Percentiles rank a stretch among this genome's conserved stretches.
These are phyloP conservation scores for Thoracochromis brauschi DNA, from an alignment of 2,113 vertebrate species.

Conservation along the genomic window DNA sequence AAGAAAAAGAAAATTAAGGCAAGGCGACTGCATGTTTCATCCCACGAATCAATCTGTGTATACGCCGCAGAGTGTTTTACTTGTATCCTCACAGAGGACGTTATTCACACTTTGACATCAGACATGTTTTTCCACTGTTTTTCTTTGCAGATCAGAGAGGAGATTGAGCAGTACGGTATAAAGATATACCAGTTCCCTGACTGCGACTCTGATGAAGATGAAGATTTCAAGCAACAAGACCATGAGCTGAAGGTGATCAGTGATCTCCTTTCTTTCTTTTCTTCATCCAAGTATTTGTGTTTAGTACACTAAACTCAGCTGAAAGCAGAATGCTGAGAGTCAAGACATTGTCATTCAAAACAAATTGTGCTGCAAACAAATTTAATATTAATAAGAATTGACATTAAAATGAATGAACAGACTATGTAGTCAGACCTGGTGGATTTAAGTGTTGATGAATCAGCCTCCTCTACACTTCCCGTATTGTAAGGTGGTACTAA, in stretches of 20 bases:
- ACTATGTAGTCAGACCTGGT: background rate
- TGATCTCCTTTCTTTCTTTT: background rate
- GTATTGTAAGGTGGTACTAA: background rate
- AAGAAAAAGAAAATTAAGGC: slow-evolving; percentile 91
- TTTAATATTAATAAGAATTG: background rate
- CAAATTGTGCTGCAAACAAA: background rate
- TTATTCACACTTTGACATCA: background rate
- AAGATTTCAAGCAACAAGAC: slow-evolving; percentile 96
- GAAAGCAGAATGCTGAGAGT: background rate
- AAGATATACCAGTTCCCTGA: slow-evolving; percentile 96
- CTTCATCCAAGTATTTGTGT: background rate
- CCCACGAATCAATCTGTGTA: background rate
- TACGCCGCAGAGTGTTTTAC: background rate
- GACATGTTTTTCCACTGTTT: background rate
- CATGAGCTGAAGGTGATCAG: slow-evolving; percentile 83
- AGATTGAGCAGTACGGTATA: slow-evolving; percentile 89
- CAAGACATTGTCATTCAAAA: background rate
- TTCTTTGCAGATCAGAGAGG: slow-evolving; percentile 83
- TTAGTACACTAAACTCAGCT: background rate
- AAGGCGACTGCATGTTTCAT: background rate
- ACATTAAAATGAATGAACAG: background rate
- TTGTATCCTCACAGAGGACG: background rate
- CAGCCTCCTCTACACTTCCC: background rate
- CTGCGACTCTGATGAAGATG: slow-evolving; percentile 95
- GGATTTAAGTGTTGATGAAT: background rate